Evolutionary conservation across 2,888 invertebrate genomes (phyloP).

Genomic region (Diachrysia chrysitis): DNA sequence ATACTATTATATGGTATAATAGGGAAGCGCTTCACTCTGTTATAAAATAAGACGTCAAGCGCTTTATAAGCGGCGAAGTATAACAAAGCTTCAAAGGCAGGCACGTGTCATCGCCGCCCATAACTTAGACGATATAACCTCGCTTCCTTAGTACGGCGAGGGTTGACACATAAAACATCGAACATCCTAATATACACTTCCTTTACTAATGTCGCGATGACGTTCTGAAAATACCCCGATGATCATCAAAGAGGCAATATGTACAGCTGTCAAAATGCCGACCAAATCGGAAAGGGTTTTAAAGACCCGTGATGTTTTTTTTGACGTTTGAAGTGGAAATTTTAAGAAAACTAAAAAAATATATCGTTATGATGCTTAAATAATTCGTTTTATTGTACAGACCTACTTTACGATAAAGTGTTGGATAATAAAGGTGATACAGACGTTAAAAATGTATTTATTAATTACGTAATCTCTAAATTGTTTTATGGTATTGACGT

Average conservation of each 20-base stretch:
- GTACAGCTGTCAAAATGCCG: neutral
- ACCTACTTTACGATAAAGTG: too few relatives aligned
- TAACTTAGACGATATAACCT: conserved; percentile 36
- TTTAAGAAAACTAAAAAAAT: neutral
- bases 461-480: too few relatives aligned
- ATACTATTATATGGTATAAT: neutral
- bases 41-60: conserved; percentile 21
- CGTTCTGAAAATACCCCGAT: conserved; percentile 60
- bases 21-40: conserved; percentile 14
- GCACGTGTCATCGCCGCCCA: conserved; percentile 19
- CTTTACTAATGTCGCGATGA: conserved; percentile 62
- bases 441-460: too few relatives aligned
- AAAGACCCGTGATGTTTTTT: neutral
- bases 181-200: conserved; percentile 66
- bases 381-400: too few relatives aligned
- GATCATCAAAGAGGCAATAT: conserved; percentile 41
- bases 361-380: too few relatives aligned
- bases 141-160: conserved; percentile 13
- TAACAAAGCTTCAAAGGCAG: conserved; percentile 38
- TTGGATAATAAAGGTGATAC: too few relatives aligned
- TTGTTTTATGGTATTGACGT: too few relatives aligned
- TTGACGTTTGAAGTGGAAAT: neutral
- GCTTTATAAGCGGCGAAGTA: neutral
- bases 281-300: neutral
- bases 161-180: conserved; percentile 39